Conservation (phyloP, 2,888 invertebrate genomes). For the Apodemia duryi region DNA sequence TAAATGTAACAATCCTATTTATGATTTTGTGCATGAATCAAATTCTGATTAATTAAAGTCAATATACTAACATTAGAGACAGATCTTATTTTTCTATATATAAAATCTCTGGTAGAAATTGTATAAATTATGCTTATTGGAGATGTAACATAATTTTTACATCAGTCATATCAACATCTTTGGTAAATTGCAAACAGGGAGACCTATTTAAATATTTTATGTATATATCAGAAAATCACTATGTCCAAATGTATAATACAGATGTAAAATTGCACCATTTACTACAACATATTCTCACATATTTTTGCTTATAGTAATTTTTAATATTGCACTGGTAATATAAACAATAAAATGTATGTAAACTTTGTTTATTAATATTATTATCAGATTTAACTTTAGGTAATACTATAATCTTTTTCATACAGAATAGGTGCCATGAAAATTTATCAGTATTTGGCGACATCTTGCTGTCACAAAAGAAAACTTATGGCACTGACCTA, state of each 20-base stretch:
- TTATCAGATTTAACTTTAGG: slow-evolving; percentile 5
- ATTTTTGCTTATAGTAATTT: slow-evolving; percentile 73
- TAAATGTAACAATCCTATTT: slow-evolving; percentile 35
- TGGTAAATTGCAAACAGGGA: slow-evolving; percentile 53
- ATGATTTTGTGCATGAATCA: slow-evolving; percentile 65
- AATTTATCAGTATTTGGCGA: no score
- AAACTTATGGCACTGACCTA: no score
- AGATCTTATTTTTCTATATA: slow-evolving; percentile 28
- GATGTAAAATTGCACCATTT: slow-evolving; percentile 65
- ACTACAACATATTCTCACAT: slow-evolving; percentile 43
- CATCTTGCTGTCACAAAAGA: no score
- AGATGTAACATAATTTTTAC: slow-evolving; percentile 38
- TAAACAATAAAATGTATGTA: slow-evolving; percentile 4
- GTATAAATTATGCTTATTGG: slow-evolving; percentile 26
- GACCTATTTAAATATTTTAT: slow-evolving; percentile 28
- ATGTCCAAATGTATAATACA: slow-evolving; percentile 36
- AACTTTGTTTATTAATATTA: background rate
- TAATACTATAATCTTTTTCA: background rate
- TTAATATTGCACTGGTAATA: slow-evolving; percentile 71
- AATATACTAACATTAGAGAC: slow-evolving; percentile 41
- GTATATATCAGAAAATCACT: slow-evolving; percentile 34
- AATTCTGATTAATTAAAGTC: slow-evolving; percentile 38
- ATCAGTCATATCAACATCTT: slow-evolving; percentile 58
- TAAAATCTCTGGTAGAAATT: slow-evolving; percentile 32
- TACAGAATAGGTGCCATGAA: no score